Base-by-base conservation (phyloP, 2,797 vertebrate genomes). In the Pseudotriccus pelzelni region DNA sequence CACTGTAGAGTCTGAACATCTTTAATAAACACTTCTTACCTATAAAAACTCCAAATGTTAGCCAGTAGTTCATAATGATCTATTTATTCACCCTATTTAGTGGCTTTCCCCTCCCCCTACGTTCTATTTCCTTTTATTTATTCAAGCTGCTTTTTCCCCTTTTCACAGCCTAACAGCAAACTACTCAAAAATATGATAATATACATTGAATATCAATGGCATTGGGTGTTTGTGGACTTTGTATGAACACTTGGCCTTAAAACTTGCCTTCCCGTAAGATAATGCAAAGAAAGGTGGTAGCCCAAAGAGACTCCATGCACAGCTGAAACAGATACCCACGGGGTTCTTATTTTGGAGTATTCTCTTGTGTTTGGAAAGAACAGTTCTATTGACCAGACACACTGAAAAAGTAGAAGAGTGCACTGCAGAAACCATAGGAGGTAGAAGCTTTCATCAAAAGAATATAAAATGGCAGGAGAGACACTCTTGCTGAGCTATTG, bases 381-480 rank as follows among this genome's bases (percentile, higher is more conserved):
- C 47, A 60, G 34, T 78, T 84, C 91, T 95, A 90, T 93, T 89
- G 87, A 96, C 80, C n/a, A 78, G 59, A 67, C 68, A 39, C 7
- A 14, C 59, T 86, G 76, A 52, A 78, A 72, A 93, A 92, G 49
- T 80, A 89, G 88, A 87, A 87, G 84, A 94, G 81, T 76, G 69
- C 90, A 93, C 79, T 87, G 79, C 70, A 90, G 84, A 92, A 94
- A 28, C 27, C 50, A 49, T 68, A 72, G 84, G 87, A 93, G 89
- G 82, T 85, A 87, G 81, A 90, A 89, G 84, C 55, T 91, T 95
- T 93, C 94, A 92, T 94, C 85, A 94, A 93, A 96, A 96, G 89
- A 95, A 94, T 86, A 84, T 84, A 76, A 85, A 92, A 93, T 88
- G 79, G 69, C 89, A 96, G 69, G 50, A 92, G 84, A 84, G 79